Evolutionary conservation across 2,797 vertebrate species (phyloP).

Genomic region (Mormyrus hasselquistii): DNA sequence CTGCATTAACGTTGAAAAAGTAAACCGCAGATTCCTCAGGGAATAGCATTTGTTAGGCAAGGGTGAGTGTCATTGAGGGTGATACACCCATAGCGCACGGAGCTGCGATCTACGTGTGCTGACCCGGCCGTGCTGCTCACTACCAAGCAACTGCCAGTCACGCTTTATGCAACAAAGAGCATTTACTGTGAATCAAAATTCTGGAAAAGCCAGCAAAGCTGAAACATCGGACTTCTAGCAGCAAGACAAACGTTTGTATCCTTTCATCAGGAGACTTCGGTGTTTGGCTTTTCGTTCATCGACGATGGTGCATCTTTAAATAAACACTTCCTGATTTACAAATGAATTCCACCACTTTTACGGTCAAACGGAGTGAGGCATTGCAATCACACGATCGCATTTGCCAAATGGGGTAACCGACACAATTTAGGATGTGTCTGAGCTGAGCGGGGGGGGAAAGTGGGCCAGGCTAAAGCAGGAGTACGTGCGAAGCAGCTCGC

Average conservation of each 20-base stretch:
- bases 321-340: neutral
- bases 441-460: neutral
- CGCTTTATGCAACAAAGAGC: neutral
- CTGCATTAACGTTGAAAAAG: neutral
- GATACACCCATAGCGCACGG: neutral
- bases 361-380: neutral
- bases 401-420: neutral
- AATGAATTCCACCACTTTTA: neutral
- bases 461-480: neutral
- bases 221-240: neutral
- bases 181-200: neutral
- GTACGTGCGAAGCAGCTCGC: neutral
- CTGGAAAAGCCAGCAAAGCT: neutral
- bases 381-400: neutral
- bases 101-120: neutral
- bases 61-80: neutral
- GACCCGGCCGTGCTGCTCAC: neutral
- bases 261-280: neutral
- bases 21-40: neutral
- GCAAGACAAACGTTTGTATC: neutral
- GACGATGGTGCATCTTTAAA: neutral
- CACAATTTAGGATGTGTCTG: neutral
- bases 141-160: neutral
- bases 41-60: neutral
- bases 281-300: neutral